Conservation (phyloP, 2,888 invertebrate species). For the Watsonalla binaria region DNA sequence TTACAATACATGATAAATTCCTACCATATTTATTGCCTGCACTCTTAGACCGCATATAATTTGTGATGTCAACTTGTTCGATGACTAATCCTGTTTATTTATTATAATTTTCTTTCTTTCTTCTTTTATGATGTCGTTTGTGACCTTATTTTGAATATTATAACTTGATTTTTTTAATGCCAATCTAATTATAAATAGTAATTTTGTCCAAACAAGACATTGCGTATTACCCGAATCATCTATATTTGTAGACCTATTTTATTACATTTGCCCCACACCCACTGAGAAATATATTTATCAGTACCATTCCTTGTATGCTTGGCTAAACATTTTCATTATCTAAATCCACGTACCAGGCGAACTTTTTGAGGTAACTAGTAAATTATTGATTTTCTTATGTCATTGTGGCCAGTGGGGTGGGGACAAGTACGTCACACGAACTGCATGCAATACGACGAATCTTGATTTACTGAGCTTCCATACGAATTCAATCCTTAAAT, state of each 20-base stretch:
- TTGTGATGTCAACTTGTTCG: conserved; percentile 23
- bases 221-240: conserved; percentile 3
- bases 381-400: conserved; percentile 62
- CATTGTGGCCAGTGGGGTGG: conserved; percentile 41
- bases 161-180: too few relatives aligned
- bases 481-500: too few relatives aligned
- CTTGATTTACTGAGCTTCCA: not conserved
- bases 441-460: conserved; percentile 9
- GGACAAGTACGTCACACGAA: conserved; percentile 36
- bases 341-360: conserved; percentile 3
- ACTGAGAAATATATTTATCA: too few relatives aligned
- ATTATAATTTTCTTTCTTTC: not conserved
- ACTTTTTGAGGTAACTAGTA: conserved; percentile 12
- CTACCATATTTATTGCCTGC: not conserved
- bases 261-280: conserved; percentile 3
- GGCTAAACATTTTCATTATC: not conserved
- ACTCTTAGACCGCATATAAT: not conserved
- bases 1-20: not conserved
- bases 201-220: too few relatives aligned
- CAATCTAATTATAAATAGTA: too few relatives aligned
- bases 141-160: too few relatives aligned
- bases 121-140: too few relatives aligned
- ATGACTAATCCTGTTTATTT: conserved; percentile 38
- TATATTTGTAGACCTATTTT: conserved; percentile 15
- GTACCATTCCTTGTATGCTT: too few relatives aligned